Base-by-base conservation (phyloP, 2,888 invertebrate genomes). In the Lasioglossum calceatum region DNA sequence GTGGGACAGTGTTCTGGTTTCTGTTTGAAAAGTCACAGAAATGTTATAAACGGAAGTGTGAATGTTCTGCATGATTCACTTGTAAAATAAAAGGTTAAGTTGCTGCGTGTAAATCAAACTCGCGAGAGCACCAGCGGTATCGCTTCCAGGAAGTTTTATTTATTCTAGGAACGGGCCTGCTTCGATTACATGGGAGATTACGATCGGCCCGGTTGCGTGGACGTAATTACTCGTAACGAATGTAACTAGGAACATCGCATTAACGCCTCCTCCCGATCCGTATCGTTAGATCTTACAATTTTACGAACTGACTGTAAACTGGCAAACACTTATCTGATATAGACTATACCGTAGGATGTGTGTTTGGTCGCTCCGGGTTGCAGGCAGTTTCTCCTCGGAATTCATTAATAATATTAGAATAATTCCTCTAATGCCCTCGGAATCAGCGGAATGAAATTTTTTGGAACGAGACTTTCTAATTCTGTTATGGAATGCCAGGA, bases 201-300 rank as follows among this genome's bases (percentile, higher is more conserved):
- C 50, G 76, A 88, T 88, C 78, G 82, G 72, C 71, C 81, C 70
- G 82, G 58, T 88, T 74, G 84, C 86, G 88, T 82, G 86, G 77
- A 83, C 64, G 76, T 88, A 85, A 90, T 88, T 89, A 83, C 90
- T 88, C 83, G 77, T 87, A 85, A 88, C 81, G 82, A 84, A 82
- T 89, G 85, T 79, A 81, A 82, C 79, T 74, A 67, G 77, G 82
- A 75, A 61, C 82, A 79, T 77, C 77, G 77, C 54, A 47, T 82
- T 81, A 81, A 82, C 86, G 86, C 80, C 86, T 74, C 58, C 5
- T 70, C 61, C 16, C 72, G 85, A 79, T 77, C 16, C 23, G n/a
- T 80, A 77, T 80, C 86, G 64, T 27, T 50, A 81, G 58, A 85
- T 86, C 73, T 73, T 77, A 64, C 80, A 72, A 85, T 76, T 72